Evolutionary conservation across 2,797 vertebrate genomes (phyloP), one percentile per base, ranked within the genome.

Genomic region (Choloepus didactylus): DNA sequence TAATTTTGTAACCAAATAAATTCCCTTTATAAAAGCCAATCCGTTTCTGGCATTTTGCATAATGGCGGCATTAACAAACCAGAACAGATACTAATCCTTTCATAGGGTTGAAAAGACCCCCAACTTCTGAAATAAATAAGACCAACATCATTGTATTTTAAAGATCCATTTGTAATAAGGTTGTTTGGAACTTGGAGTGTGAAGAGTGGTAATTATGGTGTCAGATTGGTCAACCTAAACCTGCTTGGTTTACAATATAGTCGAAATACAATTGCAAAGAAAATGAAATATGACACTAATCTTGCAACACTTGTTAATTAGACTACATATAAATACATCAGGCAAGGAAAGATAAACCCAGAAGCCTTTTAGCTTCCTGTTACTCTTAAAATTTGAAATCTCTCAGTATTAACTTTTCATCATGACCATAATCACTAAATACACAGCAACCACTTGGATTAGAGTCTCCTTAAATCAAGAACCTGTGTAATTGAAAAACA

Each of bases 311-410:
- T 75, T 23, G 31, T 73, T 90, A 87, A 84, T 90, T 73, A 84
- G 62, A 73, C 91, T 95, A 87, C 19, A 84, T 27, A 44, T 2
- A 19, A 46, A 87, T 93, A 67, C 35, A 95, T 83, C 80, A 83
- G 86, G 87, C 41, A 87, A 70, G 81, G 23, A 56, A 82, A 88
- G 60, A 86, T 75, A 93, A 89, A 79, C 9, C 12, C 41, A 29
- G 6, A 79, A 41, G 27, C 59, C 15, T 70, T 72, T 89, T 56
- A 49, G 5, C 67, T 83, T 82, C 19, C 29, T 60, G 93, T 93
- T 94, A 72, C 38, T 92, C 18, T 66, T 64, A 94, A 51, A 85
- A 60, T 77, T 66, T 64, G 92, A 51, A 85, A 60, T 77, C 23
- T 80, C 23, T 64, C 70, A 87, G 69, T 83, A 73, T 80, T 81